Conservation (phyloP, 2,797 vertebrate genomes). For the Philypnodon macrostomus region DNA sequence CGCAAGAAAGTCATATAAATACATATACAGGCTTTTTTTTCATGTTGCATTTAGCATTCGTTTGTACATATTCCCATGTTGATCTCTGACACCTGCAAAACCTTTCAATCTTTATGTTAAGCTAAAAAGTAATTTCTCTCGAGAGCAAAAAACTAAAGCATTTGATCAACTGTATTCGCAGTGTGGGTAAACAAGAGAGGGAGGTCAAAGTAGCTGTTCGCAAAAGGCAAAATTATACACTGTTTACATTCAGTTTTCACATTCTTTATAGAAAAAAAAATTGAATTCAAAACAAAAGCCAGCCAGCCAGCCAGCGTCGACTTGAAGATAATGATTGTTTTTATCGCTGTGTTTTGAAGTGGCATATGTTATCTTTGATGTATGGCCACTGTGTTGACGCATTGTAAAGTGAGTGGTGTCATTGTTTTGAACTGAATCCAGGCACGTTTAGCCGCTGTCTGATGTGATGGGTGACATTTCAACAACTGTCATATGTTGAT, state of each 20-base stretch:
- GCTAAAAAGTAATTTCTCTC: background rate
- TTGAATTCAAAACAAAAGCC: background rate
- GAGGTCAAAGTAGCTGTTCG: background rate
- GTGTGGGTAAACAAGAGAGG: background rate
- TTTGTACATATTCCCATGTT: background rate
- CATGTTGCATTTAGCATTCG: background rate
- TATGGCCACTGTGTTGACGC: background rate
- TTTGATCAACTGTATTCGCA: background rate
- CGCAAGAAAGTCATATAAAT: conserved; percentile 15
- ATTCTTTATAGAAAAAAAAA: background rate
- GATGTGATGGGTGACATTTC: conserved; percentile 1
- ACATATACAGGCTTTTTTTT: conserved; percentile 5
- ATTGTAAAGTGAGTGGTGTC: background rate
- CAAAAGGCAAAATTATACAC: background rate
- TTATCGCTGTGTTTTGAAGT: background rate
- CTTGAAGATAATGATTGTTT: background rate
- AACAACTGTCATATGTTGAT: conserved; percentile 7
- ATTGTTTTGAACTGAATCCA: background rate
- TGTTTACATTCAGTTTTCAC: background rate
- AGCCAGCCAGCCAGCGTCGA: no score
- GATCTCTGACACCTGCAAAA: background rate
- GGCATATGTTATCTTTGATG: background rate
- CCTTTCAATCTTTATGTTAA: background rate
- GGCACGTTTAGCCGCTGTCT: background rate
- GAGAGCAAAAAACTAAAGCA: background rate